Evolutionary conservation across 2,888 invertebrate species (phyloP), one percentile per base, ranked within the genome.

Genomic region (Netelia virgata): DNA sequence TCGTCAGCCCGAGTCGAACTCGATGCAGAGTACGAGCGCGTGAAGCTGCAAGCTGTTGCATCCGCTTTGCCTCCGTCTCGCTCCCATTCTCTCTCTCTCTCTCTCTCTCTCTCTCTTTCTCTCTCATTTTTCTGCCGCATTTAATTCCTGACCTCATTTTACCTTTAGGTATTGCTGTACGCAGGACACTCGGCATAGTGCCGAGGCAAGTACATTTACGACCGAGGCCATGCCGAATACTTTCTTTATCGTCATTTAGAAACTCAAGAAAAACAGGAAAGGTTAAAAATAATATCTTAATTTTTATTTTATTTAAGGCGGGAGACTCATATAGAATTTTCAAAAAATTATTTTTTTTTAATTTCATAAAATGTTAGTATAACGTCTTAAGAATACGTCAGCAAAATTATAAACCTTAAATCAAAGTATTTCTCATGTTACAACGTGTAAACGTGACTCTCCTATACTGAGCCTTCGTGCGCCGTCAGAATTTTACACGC

Each of bases 11-110:
- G 88, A 88, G 78, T 86, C 50, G 20, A 74, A 63, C 50, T 69
- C 57, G 78, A 61, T 43, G 59, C 79, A 41, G 53, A 63, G 61
- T 41, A 55, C 76, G 70, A 88, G 82, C 88, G 88, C 87, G 59
- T 83, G 75, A 86, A 85, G 78, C 87, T 76, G 91, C 92, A 92
- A 92, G 92, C 92, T 92, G 92, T 92, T 92, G 92, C 91, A 89
- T 92, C 92, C 92, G 91, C 90, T 90, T 90, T 74, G 84, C 84
- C 36, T n/a, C 50, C 57, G 57, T 41, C 11, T 69, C 59, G 43
- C 23, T 47, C 63, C 68, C 36, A 23, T 66, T 50, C 23, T 64
- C 43, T 18, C 41, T 72, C 59, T 57, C 63, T 64, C 76, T 59
- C 28, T 74, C 68, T 59, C 14, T 50, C 18, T 41, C n/a, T n/a